Conservation (phyloP, 2,113 vertebrate genomes). For the Erinaceus europaeus region DNA sequence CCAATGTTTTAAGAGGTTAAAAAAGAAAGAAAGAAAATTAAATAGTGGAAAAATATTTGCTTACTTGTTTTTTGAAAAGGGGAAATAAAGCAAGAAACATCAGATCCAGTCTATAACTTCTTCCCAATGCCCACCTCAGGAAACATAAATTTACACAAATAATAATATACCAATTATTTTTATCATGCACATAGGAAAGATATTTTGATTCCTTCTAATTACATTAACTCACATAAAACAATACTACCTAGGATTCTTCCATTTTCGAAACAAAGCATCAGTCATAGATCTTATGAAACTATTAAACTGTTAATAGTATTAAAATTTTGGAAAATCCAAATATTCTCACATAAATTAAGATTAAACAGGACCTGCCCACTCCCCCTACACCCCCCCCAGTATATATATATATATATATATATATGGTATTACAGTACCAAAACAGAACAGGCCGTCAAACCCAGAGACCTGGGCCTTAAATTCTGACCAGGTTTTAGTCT, state of each 20-base stretch:
- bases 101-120: not conserved
- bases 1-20: not conserved
- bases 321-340: not conserved
- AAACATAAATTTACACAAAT: not conserved
- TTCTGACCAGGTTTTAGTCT: not conserved
- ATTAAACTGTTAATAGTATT: not conserved
- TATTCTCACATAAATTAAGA: not conserved
- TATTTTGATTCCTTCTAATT: not conserved
- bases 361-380: too few relatives aligned
- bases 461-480: too few relatives aligned
- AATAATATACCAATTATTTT: not conserved
- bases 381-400: too few relatives aligned
- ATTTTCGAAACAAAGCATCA: slow-evolving; percentile 25
- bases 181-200: not conserved
- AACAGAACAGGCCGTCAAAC: not conserved
- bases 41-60: not conserved
- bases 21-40: not conserved
- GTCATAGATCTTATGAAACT: slow-evolving; percentile 13
- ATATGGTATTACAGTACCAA: too few relatives aligned
- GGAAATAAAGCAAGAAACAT: not conserved
- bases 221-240: not conserved
- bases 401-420: too few relatives aligned
- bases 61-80: not conserved
- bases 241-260: not conserved
- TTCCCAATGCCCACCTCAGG: not conserved